Conservation (phyloP, 2,888 invertebrate genomes). For the Megalurothrips usitatus region DNA sequence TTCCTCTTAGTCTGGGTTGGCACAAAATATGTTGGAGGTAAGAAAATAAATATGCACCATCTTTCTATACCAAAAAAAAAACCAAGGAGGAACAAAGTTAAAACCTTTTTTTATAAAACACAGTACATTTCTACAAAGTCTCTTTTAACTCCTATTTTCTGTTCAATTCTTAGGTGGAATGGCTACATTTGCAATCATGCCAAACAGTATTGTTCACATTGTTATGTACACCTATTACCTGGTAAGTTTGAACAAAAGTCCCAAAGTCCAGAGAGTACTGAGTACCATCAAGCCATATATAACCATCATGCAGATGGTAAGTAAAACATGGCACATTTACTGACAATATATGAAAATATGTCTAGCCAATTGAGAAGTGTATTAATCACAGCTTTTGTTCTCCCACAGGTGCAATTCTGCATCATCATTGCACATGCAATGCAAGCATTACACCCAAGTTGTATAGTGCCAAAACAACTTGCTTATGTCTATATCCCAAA, state of each 20-base stretch:
- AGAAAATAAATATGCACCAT: constrained; percentile 38
- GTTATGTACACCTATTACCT: constrained; percentile 76
- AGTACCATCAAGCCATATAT: constrained; percentile 56
- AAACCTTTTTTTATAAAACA: too few species aligned
- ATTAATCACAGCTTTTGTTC: constrained; percentile 14
- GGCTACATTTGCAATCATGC: constrained; percentile 58
- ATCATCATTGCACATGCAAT: constrained; percentile 57
- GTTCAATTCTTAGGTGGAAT: constrained; percentile 56
- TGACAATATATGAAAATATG: background rate
- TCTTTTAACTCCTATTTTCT: background rate
- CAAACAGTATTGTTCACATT: constrained; percentile 65
- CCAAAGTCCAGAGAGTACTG: constrained; percentile 53
- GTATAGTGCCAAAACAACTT: constrained; percentile 52
- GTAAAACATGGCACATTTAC: constrained; percentile 37
- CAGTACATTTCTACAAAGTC: too few species aligned
- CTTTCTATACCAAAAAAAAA: constrained; percentile 11
- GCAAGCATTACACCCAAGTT: constrained; percentile 54
- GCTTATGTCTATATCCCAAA: constrained; percentile 57
- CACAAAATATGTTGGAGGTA: constrained; percentile 63
- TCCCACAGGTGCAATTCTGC: constrained; percentile 59
- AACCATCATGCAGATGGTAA: constrained; percentile 62
- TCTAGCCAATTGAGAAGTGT: background rate
- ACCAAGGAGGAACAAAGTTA: too few species aligned
- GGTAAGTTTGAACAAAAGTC: constrained; percentile 56
- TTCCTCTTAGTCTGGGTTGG: constrained; percentile 57